Evolutionary conservation across 2,888 invertebrate species (phyloP), one percentile per base, ranked within the genome.

Genomic region (Drosophila mulleri): DNA sequence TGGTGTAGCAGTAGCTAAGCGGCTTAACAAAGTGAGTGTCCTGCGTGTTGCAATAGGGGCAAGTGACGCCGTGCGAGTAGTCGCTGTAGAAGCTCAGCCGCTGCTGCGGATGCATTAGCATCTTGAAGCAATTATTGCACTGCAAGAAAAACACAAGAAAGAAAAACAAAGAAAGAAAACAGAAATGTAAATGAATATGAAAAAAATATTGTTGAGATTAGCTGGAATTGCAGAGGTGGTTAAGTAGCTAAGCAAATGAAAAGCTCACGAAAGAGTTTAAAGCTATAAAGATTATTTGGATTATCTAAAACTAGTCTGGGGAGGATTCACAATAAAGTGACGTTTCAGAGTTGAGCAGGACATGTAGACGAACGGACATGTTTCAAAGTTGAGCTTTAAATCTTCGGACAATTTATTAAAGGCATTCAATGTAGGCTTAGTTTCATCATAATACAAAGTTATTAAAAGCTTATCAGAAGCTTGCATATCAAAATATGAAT

Each of bases 21-120:
- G 98, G 97, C 94, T 98, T 98, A 85, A 98, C 98, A 94, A 98
- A 98, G 94, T 99, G 98, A 65, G 97, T 96, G 94, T 98, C 98
- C 89, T 96, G 94, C 61, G 96, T 95, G 89, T 96, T 96, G 94
- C 98, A 99, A 93, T 97, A 97, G 42, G 98, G 98, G 93, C 99
- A 99, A 83, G 96, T 96, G 91, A 97, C 95, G 89, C 96, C 95
- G 92, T 97, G 97, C 92, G 97, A 98, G 94, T 98, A 98, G 94
- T 98, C 98, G 89, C 98, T 98, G 95, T 97, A 99, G 95, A 95
- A 97, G 94, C 97, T 97, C 84, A 98, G 94, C 91, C 96, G 96
- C 93, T 97, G 97, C 91, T 96, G 96, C 16, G 97, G 97, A 93
- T 97, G 96, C 87, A 98, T 95, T 74, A 98, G 95, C 50, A 97